Conservation (phyloP, 2,888 invertebrate genomes). For the Lomographa bimaculata region DNA sequence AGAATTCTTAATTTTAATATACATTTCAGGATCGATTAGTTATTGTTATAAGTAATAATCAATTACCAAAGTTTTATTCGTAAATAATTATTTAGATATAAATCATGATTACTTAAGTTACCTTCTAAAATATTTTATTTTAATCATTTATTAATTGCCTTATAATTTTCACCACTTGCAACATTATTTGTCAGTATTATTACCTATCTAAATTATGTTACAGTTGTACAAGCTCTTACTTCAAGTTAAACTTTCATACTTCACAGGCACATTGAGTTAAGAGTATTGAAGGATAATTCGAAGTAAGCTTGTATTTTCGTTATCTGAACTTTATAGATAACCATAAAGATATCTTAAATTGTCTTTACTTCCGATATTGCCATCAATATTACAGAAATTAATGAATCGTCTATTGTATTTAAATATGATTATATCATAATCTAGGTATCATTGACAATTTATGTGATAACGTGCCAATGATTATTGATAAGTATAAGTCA, state of each 20-base stretch:
- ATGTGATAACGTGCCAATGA: conserved; percentile 85
- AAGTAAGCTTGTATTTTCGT: no score
- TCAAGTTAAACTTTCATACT: no score
- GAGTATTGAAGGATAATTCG: no score
- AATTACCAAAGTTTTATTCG: conserved; percentile 51
- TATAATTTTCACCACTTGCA: no score
- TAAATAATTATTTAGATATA: conserved; percentile 21
- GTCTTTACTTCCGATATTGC: conserved; percentile 38
- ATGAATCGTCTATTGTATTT: conserved; percentile 6
- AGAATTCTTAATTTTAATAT: no score
- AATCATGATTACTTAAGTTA: no score
- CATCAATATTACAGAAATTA: conserved; percentile 38
- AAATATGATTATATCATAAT: conserved; percentile 26
- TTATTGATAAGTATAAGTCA: conserved; percentile 61
- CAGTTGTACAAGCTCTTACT: no score
- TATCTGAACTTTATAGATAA: no score
- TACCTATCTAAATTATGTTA: no score
- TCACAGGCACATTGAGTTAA: no score
- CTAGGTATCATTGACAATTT: conserved; percentile 74
- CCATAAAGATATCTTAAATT: conserved; percentile 29
- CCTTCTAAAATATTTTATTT: no score
- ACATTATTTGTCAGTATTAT: conserved; percentile 25
- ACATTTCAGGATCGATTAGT: conserved; percentile 1
- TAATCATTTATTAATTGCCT: no score
- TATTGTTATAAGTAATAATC: conserved; percentile 19